Conservation (phyloP, 2,113 vertebrate species). For the Lepus timidus region DNA sequence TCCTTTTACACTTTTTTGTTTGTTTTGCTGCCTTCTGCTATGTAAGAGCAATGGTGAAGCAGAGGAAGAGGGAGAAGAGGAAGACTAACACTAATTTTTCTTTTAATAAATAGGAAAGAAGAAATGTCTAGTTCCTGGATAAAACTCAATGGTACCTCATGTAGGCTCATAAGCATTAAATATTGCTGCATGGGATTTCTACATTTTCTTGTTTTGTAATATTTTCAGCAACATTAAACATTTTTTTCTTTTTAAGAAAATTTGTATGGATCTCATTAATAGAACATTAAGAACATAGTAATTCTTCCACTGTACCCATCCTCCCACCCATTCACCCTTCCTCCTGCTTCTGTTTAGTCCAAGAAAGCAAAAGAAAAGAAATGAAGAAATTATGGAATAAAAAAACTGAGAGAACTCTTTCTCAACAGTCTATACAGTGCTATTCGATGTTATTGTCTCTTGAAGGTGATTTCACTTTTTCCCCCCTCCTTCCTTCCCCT, state of each 20-base stretch:
- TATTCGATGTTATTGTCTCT: no score
- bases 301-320: no score
- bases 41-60: neutral
- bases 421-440: no score
- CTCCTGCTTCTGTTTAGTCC: no score
- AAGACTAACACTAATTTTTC: neutral
- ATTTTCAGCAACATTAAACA: conserved; percentile 57
- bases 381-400: no score
- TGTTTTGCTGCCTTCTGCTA: neutral
- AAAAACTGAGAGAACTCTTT: no score
- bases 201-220: neutral
- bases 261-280: no score
- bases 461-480: no score
- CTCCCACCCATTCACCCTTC: no score
- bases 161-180: neutral
- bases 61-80: neutral
- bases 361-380: no score
- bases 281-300: no score
- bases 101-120: neutral
- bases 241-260: neutral
- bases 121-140: neutral
- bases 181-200: neutral
- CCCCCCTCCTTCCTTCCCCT: no score
- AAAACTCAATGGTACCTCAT: neutral
- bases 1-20: neutral